A percentile compares a stretch with the other conserved stretches of the same genome.
Conservation (phyloP, 2,113 vertebrate species). For the Dascyllus trimaculatus region DNA sequence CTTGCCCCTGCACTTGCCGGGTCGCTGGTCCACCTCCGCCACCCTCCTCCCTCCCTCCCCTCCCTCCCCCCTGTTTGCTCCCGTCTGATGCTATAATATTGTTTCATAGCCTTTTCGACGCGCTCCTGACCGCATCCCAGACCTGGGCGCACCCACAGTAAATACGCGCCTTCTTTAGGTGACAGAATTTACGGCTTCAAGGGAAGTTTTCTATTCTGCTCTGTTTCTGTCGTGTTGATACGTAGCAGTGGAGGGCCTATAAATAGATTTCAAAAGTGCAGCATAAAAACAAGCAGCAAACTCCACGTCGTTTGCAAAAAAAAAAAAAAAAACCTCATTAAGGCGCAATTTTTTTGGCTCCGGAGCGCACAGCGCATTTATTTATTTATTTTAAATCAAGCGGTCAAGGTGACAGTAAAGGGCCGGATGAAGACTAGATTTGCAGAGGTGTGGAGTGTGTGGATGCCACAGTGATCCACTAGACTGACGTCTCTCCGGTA, state of each 20-base stretch:
- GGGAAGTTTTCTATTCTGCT: not conserved
- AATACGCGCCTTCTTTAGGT: not conserved
- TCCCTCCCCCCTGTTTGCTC: not conserved
- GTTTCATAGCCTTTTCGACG: constrained; percentile 17
- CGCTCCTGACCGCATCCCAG: not conserved
- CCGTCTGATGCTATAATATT: constrained; percentile 18
- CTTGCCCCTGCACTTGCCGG: constrained; percentile 27
- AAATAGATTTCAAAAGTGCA: not conserved
- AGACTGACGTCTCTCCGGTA: constrained; percentile 75
- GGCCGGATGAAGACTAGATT: constrained; percentile 43
- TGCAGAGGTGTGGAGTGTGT: constrained; percentile 53
- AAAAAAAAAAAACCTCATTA: no score
- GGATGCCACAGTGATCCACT: constrained; percentile 65
- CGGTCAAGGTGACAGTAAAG: constrained; percentile 53
- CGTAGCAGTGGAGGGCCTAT: not conserved
- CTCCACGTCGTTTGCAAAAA: no score
- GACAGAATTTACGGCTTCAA: not conserved
- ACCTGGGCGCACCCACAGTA: not conserved
- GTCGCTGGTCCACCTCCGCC: constrained; percentile 4
- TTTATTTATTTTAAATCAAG: not conserved
- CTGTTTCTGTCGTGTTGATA: not conserved
- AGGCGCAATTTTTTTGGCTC: no score
- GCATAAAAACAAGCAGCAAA: no score
- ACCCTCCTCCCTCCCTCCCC: no score
- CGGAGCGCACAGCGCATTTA: no score